Percentiles rank a stretch among this genome's conserved stretches.
Conservation (phyloP, 2,113 vertebrate genomes). For the Labeo rohita region DNA sequence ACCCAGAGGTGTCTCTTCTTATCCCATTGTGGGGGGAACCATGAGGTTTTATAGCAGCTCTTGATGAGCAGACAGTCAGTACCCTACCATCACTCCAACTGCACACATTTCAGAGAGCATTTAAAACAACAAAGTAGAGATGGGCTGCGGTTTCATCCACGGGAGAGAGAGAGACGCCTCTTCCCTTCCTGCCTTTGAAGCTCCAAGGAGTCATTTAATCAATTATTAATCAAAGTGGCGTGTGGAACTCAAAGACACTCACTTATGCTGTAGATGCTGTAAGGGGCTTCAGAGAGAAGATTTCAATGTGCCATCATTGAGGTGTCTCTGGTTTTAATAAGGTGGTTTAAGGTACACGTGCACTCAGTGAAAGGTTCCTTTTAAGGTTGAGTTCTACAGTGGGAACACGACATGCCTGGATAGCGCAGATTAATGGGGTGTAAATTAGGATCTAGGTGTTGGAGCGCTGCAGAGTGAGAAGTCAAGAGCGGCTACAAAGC, state of each 20-base stretch:
- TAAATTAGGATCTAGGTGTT: constrained; percentile 46
- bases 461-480: constrained; percentile 53
- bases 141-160: constrained; percentile 90
- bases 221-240: constrained; percentile 99
- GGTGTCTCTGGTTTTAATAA: constrained; percentile 60
- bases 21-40: constrained; percentile 28
- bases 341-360: constrained; percentile 56
- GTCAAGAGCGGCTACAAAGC: constrained; percentile 20
- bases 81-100: constrained; percentile 68
- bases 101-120: constrained; percentile 80
- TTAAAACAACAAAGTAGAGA: constrained; percentile 98
- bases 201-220: constrained; percentile 90
- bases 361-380: constrained; percentile 47
- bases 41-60: constrained; percentile 34
- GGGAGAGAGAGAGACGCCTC: constrained; percentile 70
- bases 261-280: constrained; percentile 79
- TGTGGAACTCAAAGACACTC: constrained; percentile 90
- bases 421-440: constrained; percentile 54
- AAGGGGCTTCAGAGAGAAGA: constrained; percentile 65
- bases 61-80: constrained; percentile 42
- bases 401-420: constrained; percentile 56
- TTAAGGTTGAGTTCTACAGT: constrained; percentile 59
- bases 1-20: constrained; percentile 40
- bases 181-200: constrained; percentile 99
- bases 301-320: constrained; percentile 69